Evolutionary conservation across 2,113 vertebrate species (phyloP), one percentile per base, ranked within the genome.

Genomic region (Sinocyclocheilus anshuiensis): DNA sequence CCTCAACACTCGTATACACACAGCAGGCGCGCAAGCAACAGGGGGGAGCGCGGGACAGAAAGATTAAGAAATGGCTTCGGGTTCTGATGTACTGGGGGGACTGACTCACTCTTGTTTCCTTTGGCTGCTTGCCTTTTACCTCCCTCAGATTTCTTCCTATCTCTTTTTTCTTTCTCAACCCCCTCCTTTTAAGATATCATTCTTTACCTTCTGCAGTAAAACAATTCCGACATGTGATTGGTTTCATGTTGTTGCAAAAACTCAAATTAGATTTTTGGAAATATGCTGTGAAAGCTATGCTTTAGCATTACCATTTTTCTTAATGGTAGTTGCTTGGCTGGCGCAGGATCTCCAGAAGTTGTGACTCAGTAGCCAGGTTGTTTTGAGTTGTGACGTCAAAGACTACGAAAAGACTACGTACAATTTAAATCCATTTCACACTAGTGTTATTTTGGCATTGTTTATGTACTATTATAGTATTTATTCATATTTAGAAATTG

Each of bases 61-160:
- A 55, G 67, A 83, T 82, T 83, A 42, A 84, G 63, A 67, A 71
- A 83, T 87, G 15, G 74, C 79, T 83, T 79, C 29, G 15, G 79
- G 74, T 85, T 76, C 63, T 87, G 11, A 39, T 39, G 18, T 84
- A 29, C 77, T 76, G 29, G 12, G 53, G 71, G 36, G 45, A 53
- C 24, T 29, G 55, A 45, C 55, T 81, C 39, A 63, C 65, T 20
- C 29, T 86, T 2, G 1, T 39, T 81, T 63, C 78, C 77, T 85
- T 79, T 63, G 45, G 74, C 74, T 53, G 74, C n/a, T 26, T 77
- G 76, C 76, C 50, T 77, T 33, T 55, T 55, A 33, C 18, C 45
- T 88, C 59, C 42, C 16, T 76, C 57, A 48, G 6, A 24, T 45
- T n/a, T 67, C 39, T 36, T 26, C 7, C 33, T 50, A 22, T 69